Evolutionary conservation across 2,888 invertebrate species (phyloP).

Genomic region (Drosophila pseudotakahashii): DNA sequence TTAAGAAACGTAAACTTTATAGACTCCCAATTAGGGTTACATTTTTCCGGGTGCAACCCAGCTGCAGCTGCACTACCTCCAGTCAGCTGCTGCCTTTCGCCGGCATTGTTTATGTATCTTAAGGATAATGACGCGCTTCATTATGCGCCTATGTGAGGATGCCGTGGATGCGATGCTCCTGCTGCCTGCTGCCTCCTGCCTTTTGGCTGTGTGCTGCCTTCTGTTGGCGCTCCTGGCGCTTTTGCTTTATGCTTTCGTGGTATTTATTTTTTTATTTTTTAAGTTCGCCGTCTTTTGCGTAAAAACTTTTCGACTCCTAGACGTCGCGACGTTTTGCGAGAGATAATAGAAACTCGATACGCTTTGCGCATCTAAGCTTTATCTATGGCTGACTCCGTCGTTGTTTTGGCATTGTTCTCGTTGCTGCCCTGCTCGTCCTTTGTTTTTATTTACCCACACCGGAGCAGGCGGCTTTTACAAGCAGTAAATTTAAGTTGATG

Average conservation of each 20-base stretch:
- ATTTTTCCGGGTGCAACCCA: not conserved
- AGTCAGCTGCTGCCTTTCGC: slow-evolving; percentile 42
- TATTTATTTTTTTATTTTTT: slow-evolving; percentile 56
- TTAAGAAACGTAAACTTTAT: not conserved
- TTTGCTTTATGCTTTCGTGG: slow-evolving; percentile 38
- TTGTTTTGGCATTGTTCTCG: slow-evolving; percentile 74
- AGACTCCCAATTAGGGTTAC: not conserved
- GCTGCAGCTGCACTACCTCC: slow-evolving; percentile 18
- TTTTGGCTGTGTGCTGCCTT: slow-evolving; percentile 18
- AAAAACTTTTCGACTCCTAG: slow-evolving; percentile 78
- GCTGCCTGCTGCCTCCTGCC: slow-evolving; percentile 26
- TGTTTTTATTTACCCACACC: slow-evolving; percentile 78
- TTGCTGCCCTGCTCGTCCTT: slow-evolving; percentile 43
- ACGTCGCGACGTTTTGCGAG: slow-evolving; percentile 75
- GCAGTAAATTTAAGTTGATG: slow-evolving; percentile 77
- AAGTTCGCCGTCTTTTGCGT: slow-evolving; percentile 60
- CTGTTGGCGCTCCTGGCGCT: slow-evolving; percentile 39
- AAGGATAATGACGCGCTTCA: slow-evolving; percentile 80
- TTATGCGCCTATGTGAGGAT: slow-evolving; percentile 66
- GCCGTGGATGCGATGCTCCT: slow-evolving; percentile 31
- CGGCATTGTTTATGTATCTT: slow-evolving; percentile 74
- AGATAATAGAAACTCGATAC: slow-evolving; percentile 81
- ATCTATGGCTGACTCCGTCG: slow-evolving; percentile 65
- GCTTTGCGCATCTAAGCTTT: slow-evolving; percentile 78
- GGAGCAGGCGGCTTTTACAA: slow-evolving; percentile 62